Percentiles rank a stretch among this genome's conserved stretches.
These are phyloP conservation scores for Conus ventricosus DNA, from an alignment of 1,140 invertebrate species.

Conservation along the genomic window DNA sequence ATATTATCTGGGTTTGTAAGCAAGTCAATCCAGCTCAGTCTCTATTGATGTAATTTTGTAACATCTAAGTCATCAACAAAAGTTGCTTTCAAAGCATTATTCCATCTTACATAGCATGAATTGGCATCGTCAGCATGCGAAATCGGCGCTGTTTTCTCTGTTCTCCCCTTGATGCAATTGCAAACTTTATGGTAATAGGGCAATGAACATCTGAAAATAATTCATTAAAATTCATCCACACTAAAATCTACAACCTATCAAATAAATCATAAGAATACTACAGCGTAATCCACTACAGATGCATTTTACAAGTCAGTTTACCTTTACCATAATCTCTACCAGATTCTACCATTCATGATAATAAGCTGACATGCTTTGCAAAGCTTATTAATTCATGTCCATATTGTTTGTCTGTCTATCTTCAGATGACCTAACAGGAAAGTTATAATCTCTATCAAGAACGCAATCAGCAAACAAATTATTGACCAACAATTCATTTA, in stretches of 20 bases:
- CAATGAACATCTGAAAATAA: neutral
- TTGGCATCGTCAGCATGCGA: neutral
- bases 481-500: too few species aligned
- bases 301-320: neutral
- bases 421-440: neutral
- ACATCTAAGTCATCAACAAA: neutral
- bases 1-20: neutral
- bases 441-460: too few species aligned
- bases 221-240: slow-evolving; percentile 4
- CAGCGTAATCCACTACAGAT: neutral
- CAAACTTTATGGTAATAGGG: neutral
- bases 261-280: neutral
- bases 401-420: neutral
- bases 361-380: neutral
- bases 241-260: neutral
- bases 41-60: neutral
- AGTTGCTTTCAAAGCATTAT: neutral
- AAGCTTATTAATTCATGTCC: neutral
- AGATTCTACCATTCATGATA: neutral
- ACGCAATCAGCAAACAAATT: too few species aligned
- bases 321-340: neutral
- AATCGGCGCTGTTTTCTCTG: neutral
- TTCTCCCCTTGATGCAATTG: neutral
- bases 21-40: neutral
- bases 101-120: neutral